These are phyloP conservation scores for Caenorhabditis latens DNA, from an alignment of 1,140 invertebrate species.

Conservation along the genomic window DNA sequence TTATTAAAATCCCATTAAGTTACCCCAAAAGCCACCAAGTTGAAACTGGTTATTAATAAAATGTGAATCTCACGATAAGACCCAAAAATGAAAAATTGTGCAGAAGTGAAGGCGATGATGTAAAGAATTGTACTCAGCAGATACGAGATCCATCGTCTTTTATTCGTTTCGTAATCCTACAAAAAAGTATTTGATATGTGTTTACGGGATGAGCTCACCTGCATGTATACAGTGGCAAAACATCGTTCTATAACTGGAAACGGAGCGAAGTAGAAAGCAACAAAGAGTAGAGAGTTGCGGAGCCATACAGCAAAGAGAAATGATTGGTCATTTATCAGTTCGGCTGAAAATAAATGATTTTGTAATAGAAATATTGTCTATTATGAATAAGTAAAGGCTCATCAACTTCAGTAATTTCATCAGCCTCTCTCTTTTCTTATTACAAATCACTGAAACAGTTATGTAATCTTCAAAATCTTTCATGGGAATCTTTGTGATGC, in stretches of 20 bases:
- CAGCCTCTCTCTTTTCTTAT: too few relatives aligned
- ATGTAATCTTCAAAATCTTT: too few relatives aligned
- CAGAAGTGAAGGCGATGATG: constrained; percentile 9
- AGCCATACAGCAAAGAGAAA: constrained; percentile 32
- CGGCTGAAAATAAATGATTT: neutral
- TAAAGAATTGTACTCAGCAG: neutral
- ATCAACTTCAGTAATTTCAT: too few relatives aligned
- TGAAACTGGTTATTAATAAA: constrained; percentile 25
- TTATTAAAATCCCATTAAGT: neutral
- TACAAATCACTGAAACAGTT: too few relatives aligned
- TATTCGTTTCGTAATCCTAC: constrained; percentile 22
- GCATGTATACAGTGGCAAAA: constrained; percentile 19
- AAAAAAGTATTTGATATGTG: neutral
- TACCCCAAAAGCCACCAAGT: constrained; percentile 29
- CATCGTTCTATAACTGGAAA: constrained; percentile 7
- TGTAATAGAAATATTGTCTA: too few relatives aligned
- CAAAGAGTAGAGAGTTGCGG: constrained; percentile 17
- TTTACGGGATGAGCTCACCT: neutral
- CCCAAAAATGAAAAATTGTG: constrained; percentile 28
- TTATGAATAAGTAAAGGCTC: too few relatives aligned
- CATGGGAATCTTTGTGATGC: neutral
- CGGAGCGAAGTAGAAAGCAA: constrained; percentile 10
- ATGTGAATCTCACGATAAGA: constrained; percentile 16
- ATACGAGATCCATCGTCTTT: constrained; percentile 23
- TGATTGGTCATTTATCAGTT: neutral